Evolutionary conservation across 2,888 invertebrate genomes (phyloP).

Genomic region (Polylopha cassiicola): DNA sequence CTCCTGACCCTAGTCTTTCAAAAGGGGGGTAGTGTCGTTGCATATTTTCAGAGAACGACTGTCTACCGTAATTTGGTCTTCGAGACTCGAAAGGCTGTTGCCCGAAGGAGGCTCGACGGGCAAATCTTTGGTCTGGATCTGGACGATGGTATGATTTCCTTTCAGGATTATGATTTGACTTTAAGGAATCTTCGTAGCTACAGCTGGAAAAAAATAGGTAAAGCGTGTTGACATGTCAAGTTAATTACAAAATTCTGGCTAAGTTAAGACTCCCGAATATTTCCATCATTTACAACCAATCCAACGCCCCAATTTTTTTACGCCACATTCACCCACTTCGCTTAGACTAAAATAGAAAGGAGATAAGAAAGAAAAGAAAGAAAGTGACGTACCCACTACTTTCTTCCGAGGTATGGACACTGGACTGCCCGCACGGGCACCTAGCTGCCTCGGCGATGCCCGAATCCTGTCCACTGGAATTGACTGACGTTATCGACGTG

Average conservation of each 20-base stretch:
- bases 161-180: constrained; percentile 77
- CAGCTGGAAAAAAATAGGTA: constrained; percentile 64
- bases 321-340: too few relatives aligned
- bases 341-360: too few relatives aligned
- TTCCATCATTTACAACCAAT: too few relatives aligned
- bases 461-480: constrained; percentile 90
- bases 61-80: constrained; percentile 51
- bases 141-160: constrained; percentile 40
- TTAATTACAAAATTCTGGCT: too few relatives aligned
- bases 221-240: too few relatives aligned
- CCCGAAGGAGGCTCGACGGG: constrained; percentile 59
- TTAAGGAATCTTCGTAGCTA: constrained; percentile 89
- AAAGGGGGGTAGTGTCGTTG: constrained; percentile 59
- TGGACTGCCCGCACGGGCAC: constrained; percentile 82
- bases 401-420: constrained; percentile 81
- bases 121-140: constrained; percentile 43
- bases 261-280: too few relatives aligned
- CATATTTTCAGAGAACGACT: constrained; percentile 68
- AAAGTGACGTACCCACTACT: constrained; percentile 84
- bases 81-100: constrained; percentile 56
- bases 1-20: constrained; percentile 47
- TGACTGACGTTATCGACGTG: constrained; percentile 86
- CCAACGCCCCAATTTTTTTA: too few relatives aligned
- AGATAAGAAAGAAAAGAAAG: too few relatives aligned
- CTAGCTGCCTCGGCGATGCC: constrained; percentile 79